phyloP scores from a whole-genome alignment of 2,888 invertebrate genomes.

The Cancer borealis region DNA sequence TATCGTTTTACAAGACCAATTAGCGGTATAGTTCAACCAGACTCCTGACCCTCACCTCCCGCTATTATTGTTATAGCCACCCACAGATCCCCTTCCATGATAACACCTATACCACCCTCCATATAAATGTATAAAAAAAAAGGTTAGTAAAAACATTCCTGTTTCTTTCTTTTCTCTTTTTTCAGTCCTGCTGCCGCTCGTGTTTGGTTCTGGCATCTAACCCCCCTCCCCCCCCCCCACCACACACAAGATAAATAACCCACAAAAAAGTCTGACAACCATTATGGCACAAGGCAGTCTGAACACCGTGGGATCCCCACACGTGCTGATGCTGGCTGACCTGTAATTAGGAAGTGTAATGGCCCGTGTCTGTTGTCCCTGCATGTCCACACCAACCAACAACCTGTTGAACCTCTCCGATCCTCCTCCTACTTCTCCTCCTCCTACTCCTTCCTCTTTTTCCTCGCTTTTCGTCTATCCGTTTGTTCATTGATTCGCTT shows the following conservation, averaged over 20 bases:
- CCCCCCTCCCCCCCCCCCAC: too few species aligned
- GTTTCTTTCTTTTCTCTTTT: neutral
- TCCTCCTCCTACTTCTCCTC: neutral
- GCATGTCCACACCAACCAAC: neutral
- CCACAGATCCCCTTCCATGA: neutral
- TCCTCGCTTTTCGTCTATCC: neutral
- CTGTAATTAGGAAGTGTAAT: conserved; percentile 9
- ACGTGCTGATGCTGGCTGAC: neutral
- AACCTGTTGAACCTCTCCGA: neutral
- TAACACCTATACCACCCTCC: neutral
- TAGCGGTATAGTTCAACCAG: neutral
- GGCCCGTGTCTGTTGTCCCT: neutral
- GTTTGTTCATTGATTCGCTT: too few species aligned
- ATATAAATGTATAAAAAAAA: neutral
- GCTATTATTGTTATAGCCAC: neutral
- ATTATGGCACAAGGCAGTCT: neutral
- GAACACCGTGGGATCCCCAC: neutral
- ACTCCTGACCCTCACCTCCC: conserved; percentile 38
- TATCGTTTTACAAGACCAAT: conserved; percentile 67
- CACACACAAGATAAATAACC: neutral
- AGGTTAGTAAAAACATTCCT: neutral
- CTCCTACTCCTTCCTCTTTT: neutral
- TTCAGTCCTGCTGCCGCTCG: neutral
- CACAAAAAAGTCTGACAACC: neutral
- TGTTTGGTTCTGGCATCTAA: neutral